Evolutionary conservation across 2,888 invertebrate genomes (phyloP), one percentile per base, ranked within the genome.

Genomic region (Synanthedon andrenaeformis): DNA sequence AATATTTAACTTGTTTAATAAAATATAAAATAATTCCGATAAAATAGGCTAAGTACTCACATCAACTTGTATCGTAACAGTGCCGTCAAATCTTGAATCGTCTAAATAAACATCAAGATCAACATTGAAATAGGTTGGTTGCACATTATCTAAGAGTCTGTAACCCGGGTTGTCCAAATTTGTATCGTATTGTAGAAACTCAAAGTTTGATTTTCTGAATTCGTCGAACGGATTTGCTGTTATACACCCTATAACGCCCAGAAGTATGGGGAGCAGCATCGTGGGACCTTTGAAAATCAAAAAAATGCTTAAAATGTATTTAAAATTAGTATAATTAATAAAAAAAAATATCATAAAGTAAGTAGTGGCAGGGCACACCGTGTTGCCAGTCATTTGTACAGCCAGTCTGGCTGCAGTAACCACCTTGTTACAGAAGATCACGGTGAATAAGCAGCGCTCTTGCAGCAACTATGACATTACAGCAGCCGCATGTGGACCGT

Each of bases 101-200:
- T 59, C 55, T 1, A 87, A 57, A 54, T 74, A 65, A 0, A 85
- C 83, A 52, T 87, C 86, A 0, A 87, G 62, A 13, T 82, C 74
- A 0, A 84, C 72, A 12, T 62, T 54, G 11, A 79, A 55, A 3
- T 66, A 54, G 2, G 58, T 66, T 2, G 87, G 87, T 54, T 77
- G 70, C 4, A 87, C 79, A 10, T 55, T 64, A 42, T 79, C 72
- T 1, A 53, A 58, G 1, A 87, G 64, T 17, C 87, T 72, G 64
- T 85, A 87, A 4, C 64, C 66, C 0, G 80, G 76, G 2, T 78
- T 67, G 41, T 66, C 83, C 51, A 82, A 19, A 57, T 83, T 85
- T 1, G 80, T 74, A 19, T 57, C 63, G 48, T 67, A 72, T 58
- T 70, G 68, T 6, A 73, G 41, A 51, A 72, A 67, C 62, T 83